Evolutionary conservation across 1,140 invertebrate genomes (phyloP).

Genomic region (Euura saliciscinereae): DNA sequence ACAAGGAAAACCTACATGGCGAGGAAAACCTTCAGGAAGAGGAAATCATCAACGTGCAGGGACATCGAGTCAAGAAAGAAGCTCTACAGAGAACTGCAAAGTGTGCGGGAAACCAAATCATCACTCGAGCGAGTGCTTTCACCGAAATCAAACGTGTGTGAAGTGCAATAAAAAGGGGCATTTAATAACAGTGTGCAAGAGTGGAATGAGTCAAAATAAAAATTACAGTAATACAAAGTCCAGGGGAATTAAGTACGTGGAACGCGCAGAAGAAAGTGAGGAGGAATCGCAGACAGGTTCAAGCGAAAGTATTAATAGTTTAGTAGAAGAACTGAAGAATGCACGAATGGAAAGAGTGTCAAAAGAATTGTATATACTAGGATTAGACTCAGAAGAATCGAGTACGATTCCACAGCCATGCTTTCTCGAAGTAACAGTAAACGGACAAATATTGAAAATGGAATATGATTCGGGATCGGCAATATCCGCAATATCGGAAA

Average conservation of each 20-base stretch:
- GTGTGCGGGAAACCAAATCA: constrained; percentile 9
- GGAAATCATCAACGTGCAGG: neutral
- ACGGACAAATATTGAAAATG: constrained; percentile 5
- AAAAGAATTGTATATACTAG: neutral
- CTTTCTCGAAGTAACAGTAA: neutral
- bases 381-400: neutral
- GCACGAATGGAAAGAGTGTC: neutral
- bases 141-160: neutral
- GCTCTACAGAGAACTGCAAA: neutral
- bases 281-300: neutral
- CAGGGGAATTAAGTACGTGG: neutral
- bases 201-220: no score
- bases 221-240: neutral
- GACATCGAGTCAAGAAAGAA: neutral
- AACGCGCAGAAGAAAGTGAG: neutral
- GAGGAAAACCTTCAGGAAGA: neutral
- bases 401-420: neutral
- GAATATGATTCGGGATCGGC: constrained; percentile 11
- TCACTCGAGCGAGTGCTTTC: neutral
- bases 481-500: constrained; percentile 11
- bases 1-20: neutral
- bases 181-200: no score
- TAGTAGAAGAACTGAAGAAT: constrained; percentile 3
- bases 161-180: neutral
- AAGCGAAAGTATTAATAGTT: neutral